Base-by-base conservation (phyloP, 2,113 vertebrate genomes). In the Chrysochloris asiatica region DNA sequence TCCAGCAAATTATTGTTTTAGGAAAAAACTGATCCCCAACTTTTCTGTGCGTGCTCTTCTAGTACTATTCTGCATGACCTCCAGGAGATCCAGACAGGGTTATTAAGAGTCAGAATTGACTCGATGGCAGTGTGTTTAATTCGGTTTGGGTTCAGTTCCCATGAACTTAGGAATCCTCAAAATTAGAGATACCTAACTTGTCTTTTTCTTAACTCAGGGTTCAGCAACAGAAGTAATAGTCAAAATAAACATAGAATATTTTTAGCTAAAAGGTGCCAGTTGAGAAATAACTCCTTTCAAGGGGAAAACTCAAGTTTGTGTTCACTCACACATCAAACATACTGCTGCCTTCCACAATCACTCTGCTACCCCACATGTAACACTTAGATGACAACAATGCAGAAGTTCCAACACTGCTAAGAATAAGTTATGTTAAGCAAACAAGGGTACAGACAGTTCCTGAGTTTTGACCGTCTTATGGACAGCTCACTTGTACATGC, bases 241-340 rank as follows among this genome's bases (percentile, higher is more conserved):
- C 56, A 95, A 96, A 94, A 90, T 77, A 94, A 90, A 38, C 26
- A 75, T 63, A 16, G 86, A 36, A 26, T 92, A 88, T 94, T 96
- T 95, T 94, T 91, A 95, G 85, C 72, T 79, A 73, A 76, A 91
- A 83, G 28, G n/a, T 90, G 76, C 6, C 47, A 88, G 75, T 45
- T 93, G 85, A 86, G 26, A 90, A 79, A 87, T 89, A 85, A 75
- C 47, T 87, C 38, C 4, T 89, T 91, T 90, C 12, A 84, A 80
- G 26, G 33, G 56, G 14, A 94, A 96, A 93, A 90, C 7, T 92
- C 56, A 88, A 78, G 79, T 88, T 36, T 88, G 41, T 91, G 24
- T 83, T 92, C 61, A 24, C 75, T 94, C 47, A 93, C n/a, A 73
- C 75, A 82, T 38, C 67, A 91, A 71, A 77, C 47, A 73, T 69